These are phyloP conservation scores for Lasiurus borealis DNA, from an alignment of 2,113 vertebrate genomes.

Conservation along the genomic window DNA sequence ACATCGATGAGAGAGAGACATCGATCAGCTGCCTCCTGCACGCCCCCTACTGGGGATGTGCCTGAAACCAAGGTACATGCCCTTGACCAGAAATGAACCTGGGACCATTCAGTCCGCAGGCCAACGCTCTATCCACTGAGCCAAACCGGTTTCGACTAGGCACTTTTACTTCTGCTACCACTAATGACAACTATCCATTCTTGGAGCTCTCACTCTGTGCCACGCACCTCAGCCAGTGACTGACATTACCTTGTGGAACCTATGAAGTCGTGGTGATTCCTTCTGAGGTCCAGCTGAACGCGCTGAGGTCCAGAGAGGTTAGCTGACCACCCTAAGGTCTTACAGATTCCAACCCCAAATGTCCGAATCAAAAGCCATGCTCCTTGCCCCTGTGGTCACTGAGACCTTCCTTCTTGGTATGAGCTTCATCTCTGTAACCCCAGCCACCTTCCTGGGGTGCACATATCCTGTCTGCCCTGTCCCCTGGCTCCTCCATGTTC, in stretches of 20 bases:
- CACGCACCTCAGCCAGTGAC: accelerated
- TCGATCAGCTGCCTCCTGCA: too few species aligned
- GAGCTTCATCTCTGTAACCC: not conserved
- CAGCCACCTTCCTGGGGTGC: not conserved
- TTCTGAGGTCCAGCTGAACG: accelerated
- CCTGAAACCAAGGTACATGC: too few species aligned
- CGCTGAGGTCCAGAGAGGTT: not conserved
- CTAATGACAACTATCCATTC: too few species aligned
- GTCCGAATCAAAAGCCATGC: not conserved
- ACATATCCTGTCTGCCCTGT: not conserved
- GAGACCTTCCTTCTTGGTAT: too few species aligned
- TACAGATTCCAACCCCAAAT: accelerated
- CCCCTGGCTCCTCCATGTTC: not conserved
- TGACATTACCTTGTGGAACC: not conserved
- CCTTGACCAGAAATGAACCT: too few species aligned
- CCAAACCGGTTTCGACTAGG: too few species aligned
- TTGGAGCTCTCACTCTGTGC: not conserved
- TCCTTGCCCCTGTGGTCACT: accelerated
- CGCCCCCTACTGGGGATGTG: too few species aligned
- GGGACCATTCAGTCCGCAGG: too few species aligned
- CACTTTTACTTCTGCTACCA: not conserved
- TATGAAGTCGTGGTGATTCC: too few species aligned
- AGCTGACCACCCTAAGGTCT: accelerated
- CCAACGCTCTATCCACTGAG: too few species aligned
- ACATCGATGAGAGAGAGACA: too few species aligned